Conservation (phyloP, 1,140 invertebrate genomes). For the Leptinotarsa texana region DNA sequence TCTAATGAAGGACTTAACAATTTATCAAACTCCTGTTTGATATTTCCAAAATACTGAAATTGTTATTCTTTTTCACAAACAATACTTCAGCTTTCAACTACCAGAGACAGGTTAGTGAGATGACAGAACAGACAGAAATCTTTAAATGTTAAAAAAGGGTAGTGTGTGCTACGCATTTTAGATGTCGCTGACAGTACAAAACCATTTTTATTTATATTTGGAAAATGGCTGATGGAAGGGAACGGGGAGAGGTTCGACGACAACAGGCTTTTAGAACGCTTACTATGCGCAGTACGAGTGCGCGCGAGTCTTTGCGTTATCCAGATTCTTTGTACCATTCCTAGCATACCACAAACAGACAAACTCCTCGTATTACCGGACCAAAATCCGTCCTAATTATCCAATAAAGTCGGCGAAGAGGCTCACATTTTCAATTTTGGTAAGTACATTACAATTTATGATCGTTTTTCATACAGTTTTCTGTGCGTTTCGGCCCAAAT, state of each 20-base stretch:
- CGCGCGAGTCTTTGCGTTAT: constrained; percentile 85
- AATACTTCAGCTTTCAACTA: too few relatives aligned
- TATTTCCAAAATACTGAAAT: too few relatives aligned
- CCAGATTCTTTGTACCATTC: constrained; percentile 94
- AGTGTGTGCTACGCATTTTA: not conserved
- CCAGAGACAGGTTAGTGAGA: too few relatives aligned
- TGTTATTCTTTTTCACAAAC: too few relatives aligned
- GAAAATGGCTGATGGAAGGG: constrained; percentile 8
- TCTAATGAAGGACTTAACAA: too few relatives aligned
- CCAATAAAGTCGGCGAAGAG: constrained; percentile 61
- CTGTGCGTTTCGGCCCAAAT: constrained; percentile 60
- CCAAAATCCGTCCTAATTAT: constrained; percentile 68
- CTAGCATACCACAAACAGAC: constrained; percentile 88
- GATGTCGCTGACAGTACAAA: not conserved
- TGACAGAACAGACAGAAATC: too few relatives aligned
- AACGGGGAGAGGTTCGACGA: constrained; percentile 39
- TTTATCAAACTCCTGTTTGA: too few relatives aligned
- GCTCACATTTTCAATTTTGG: constrained; percentile 66
- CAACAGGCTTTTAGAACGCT: constrained; percentile 58
- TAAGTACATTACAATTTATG: constrained; percentile 64
- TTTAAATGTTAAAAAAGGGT: too few relatives aligned
- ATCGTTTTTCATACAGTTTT: constrained; percentile 62
- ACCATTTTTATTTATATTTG: not conserved
- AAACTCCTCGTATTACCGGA: constrained; percentile 77
- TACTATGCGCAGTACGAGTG: constrained; percentile 78